A percentile compares a stretch with the other conserved stretches of the same genome.
These are phyloP conservation scores for Pomacea maculata DNA, from an alignment of 1,140 invertebrate genomes.

Conservation along the genomic window DNA sequence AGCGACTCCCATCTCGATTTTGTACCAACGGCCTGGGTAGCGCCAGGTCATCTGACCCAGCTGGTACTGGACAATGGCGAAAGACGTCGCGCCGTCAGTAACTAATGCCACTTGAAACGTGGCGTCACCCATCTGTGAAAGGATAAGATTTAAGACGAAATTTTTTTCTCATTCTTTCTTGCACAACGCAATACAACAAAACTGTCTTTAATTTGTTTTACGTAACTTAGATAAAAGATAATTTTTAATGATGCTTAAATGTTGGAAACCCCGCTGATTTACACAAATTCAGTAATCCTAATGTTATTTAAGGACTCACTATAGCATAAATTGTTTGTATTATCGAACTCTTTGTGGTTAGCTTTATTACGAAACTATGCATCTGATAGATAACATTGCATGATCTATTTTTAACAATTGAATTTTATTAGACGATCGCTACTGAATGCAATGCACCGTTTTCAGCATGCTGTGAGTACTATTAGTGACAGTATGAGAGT, in stretches of 20 bases:
- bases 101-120: constrained; percentile 9
- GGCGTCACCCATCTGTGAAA: not conserved
- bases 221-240: too few species aligned
- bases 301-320: too few species aligned
- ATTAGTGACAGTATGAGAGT: not conserved
- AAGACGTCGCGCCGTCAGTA: constrained; percentile 7
- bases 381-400: not conserved
- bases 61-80: not conserved
- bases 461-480: not conserved
- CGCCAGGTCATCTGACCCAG: not conserved
- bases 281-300: too few species aligned
- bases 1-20: constrained; percentile 1
- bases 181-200: not conserved
- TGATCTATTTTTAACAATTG: not conserved
- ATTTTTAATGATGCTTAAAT: too few species aligned
- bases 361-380: too few species aligned
- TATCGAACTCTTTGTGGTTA: too few species aligned
- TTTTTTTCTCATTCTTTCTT: not conserved
- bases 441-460: not conserved
- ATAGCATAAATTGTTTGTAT: too few species aligned
- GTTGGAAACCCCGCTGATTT: too few species aligned
- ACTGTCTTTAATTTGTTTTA: too few species aligned
- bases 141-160: not conserved
- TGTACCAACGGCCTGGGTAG: constrained; percentile 2
- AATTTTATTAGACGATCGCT: not conserved